These are phyloP conservation scores for Arctocebus calabarensis DNA, from an alignment of 2,797 vertebrate species.

Conservation along the genomic window DNA sequence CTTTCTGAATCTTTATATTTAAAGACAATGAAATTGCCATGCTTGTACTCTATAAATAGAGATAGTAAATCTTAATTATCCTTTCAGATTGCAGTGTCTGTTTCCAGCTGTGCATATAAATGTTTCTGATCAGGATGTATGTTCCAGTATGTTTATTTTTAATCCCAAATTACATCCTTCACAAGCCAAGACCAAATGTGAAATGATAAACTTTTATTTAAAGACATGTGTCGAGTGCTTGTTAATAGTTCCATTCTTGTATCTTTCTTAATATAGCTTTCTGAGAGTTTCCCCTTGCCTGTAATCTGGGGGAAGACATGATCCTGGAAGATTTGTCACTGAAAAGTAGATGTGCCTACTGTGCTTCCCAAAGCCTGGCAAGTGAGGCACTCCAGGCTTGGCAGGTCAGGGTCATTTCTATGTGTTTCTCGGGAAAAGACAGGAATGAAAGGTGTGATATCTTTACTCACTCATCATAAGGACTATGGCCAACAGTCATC, in stretches of 20 bases:
- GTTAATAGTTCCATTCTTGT: slow-evolving; percentile 52
- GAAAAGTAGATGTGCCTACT: neutral
- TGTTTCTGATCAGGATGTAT: slow-evolving; percentile 78
- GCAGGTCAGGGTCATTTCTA: neutral
- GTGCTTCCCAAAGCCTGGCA: neutral
- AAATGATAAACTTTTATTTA: slow-evolving; percentile 79
- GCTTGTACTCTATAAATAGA: slow-evolving; percentile 85
- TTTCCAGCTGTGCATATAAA: slow-evolving; percentile 82
- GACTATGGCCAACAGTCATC: neutral
- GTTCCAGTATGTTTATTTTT: slow-evolving; percentile 81
- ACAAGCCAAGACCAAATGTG: slow-evolving; percentile 63
- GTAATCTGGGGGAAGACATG: neutral
- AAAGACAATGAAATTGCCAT: slow-evolving; percentile 84
- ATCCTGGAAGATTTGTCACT: neutral
- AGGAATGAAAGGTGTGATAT: neutral
- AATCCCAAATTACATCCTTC: slow-evolving; percentile 76
- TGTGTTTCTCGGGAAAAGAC: neutral
- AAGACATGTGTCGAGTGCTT: slow-evolving; percentile 69
- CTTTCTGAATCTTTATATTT: slow-evolving; percentile 77
- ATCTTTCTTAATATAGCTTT: slow-evolving; percentile 59
- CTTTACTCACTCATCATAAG: neutral
- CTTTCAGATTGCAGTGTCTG: slow-evolving; percentile 81
- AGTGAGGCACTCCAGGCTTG: neutral
- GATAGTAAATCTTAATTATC: slow-evolving; percentile 85
- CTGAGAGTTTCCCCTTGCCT: slow-evolving; percentile 62